Evolutionary conservation across 2,113 vertebrate genomes (phyloP).

Genomic region (Taxidea taxus): DNA sequence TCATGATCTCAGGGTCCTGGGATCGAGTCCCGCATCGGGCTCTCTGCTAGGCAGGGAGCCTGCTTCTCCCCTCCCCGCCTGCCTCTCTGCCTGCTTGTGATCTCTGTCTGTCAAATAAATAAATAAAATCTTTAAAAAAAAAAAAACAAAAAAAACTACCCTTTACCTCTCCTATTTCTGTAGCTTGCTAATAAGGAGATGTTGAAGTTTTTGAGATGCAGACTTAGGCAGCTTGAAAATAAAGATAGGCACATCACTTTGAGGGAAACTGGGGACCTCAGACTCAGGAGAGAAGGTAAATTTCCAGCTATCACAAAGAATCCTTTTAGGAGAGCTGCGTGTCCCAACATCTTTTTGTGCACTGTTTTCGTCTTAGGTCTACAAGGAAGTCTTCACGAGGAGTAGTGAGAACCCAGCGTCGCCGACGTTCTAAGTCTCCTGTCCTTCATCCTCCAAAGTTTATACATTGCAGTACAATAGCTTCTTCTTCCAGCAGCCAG

Average conservation of each 20-base stretch:
- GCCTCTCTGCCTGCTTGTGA: no score
- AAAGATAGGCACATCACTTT: neutral
- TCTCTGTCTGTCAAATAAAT: no score
- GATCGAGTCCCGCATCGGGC: no score
- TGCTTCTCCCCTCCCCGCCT: no score
- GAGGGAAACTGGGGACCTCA: neutral
- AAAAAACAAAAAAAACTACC: no score
- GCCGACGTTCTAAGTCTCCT: slow-evolving; percentile 95
- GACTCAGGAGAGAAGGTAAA: neutral
- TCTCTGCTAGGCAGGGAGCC: no score
- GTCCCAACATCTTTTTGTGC: slow-evolving; percentile 1
- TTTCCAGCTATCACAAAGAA: neutral
- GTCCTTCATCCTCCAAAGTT: slow-evolving; percentile 96
- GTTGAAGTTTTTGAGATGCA: neutral
- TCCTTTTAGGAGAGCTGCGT: neutral
- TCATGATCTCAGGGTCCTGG: no score
- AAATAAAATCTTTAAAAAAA: no score
- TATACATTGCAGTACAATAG: slow-evolving; percentile 90
- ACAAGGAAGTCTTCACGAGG: slow-evolving; percentile 91
- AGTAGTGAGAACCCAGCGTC: slow-evolving; percentile 88
- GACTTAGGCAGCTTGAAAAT: neutral
- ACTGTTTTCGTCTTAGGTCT: slow-evolving; percentile 80
- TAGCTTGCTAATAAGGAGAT: neutral
- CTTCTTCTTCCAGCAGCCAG: slow-evolving; percentile 80
- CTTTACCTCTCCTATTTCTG: neutral